Conservation (phyloP, 2,113 vertebrate species). For the Phasianus colchicus region DNA sequence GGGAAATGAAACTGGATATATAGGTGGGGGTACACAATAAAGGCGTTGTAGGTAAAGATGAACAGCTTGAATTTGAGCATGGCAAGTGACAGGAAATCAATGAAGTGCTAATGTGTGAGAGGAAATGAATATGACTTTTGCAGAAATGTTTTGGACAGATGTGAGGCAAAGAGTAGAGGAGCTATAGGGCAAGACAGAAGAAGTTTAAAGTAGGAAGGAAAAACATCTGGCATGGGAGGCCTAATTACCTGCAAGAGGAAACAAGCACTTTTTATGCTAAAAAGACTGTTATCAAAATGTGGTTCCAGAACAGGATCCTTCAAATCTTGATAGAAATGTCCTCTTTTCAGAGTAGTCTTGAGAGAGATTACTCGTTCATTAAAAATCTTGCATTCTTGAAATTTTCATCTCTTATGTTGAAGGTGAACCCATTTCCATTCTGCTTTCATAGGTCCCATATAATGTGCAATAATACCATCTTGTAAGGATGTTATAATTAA, state of each 20-base stretch:
- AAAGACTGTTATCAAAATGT: background rate
- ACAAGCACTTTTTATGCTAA: background rate
- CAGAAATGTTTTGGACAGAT: slow-evolving; percentile 53
- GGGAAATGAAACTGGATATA: slow-evolving; percentile 49
- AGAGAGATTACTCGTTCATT: background rate
- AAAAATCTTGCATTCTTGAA: background rate
- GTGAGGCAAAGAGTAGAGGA: slow-evolving; percentile 28
- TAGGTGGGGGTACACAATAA: background rate
- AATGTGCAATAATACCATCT: background rate
- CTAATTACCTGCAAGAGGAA: background rate
- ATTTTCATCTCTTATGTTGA: background rate
- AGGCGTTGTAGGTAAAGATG: slow-evolving; percentile 23
- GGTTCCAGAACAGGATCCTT: background rate
- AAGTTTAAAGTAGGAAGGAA: slow-evolving; percentile 26
- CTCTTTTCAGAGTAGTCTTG: background rate
- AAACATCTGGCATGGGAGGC: background rate
- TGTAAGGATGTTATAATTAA: background rate
- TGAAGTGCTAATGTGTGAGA: slow-evolving; percentile 39
- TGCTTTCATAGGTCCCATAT: background rate
- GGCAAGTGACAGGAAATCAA: slow-evolving; percentile 56
- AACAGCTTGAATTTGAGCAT: slow-evolving; percentile 49
- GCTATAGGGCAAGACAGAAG: background rate
- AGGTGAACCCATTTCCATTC: background rate
- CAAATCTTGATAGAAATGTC: background rate
- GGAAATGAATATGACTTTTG: background rate